These are phyloP conservation scores for Vidua chalybeata DNA, from an alignment of 2,113 vertebrate species.

Conservation along the genomic window DNA sequence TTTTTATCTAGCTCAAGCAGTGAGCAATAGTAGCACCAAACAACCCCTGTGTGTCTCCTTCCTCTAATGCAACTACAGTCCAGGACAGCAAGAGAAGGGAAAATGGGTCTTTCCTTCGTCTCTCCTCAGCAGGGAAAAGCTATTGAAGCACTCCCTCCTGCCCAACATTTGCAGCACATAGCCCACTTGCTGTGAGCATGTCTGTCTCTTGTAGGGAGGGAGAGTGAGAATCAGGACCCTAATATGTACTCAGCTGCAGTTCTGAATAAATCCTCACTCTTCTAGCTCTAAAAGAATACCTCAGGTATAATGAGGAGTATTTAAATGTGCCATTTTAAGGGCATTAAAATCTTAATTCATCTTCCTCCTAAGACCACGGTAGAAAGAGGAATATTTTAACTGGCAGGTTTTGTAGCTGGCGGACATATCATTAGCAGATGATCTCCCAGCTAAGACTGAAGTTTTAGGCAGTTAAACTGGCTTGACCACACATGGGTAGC, in stretches of 20 bases:
- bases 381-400: background rate
- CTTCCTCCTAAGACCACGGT: background rate
- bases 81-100: background rate
- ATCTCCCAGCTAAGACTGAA: background rate
- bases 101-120: background rate
- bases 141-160: background rate
- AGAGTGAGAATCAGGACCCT: background rate
- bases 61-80: background rate
- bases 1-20: background rate
- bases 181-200: background rate
- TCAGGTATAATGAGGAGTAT: background rate
- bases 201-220: background rate
- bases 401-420: background rate
- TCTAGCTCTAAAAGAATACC: background rate
- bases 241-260: background rate
- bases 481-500: background rate
- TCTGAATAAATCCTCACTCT: background rate
- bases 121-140: background rate
- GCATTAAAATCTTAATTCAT: background rate
- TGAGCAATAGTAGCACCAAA: background rate
- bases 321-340: slow-evolving; percentile 4
- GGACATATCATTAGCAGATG: background rate
- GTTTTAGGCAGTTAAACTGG: background rate
- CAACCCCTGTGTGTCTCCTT: background rate
- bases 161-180: background rate